Evolutionary conservation across 1,140 invertebrate species (phyloP).

Genomic region (Drosophila micromelanica): DNA sequence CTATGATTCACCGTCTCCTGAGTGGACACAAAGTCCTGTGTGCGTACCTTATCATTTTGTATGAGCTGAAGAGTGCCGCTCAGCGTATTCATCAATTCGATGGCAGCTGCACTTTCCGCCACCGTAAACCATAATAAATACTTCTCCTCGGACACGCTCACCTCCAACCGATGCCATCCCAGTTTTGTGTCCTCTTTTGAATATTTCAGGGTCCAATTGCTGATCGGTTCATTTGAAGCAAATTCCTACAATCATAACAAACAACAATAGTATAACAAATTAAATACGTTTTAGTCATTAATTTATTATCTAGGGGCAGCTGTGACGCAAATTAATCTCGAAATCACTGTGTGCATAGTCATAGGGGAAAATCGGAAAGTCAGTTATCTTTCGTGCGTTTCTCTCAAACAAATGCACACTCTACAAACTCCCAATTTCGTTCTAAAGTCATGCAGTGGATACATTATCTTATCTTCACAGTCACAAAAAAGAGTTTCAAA

Average conservation of each 20-base stretch:
- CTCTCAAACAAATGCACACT: neutral
- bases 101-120: constrained; percentile 81
- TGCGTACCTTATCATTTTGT: constrained; percentile 87
- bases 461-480: no score
- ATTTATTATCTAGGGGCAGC: neutral
- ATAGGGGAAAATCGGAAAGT: neutral
- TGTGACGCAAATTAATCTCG: constrained; percentile 4
- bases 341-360: neutral
- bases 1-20: constrained; percentile 86
- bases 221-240: constrained; percentile 39
- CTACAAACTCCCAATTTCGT: neutral
- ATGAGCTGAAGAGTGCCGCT: constrained; percentile 87
- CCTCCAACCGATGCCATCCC: constrained; percentile 87
- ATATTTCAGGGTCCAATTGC: constrained; percentile 87
- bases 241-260: constrained; percentile 43
- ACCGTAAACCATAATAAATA: constrained; percentile 55
- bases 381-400: neutral
- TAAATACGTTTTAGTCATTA: neutral
- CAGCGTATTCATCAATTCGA: constrained; percentile 86
- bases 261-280: neutral
- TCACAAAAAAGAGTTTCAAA: no score
- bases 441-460: no score
- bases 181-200: constrained; percentile 83
- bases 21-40: constrained; percentile 87
- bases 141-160: constrained; percentile 85